These are phyloP conservation scores for Progne subis DNA, from an alignment of 2,113 vertebrate species.

Conservation along the genomic window DNA sequence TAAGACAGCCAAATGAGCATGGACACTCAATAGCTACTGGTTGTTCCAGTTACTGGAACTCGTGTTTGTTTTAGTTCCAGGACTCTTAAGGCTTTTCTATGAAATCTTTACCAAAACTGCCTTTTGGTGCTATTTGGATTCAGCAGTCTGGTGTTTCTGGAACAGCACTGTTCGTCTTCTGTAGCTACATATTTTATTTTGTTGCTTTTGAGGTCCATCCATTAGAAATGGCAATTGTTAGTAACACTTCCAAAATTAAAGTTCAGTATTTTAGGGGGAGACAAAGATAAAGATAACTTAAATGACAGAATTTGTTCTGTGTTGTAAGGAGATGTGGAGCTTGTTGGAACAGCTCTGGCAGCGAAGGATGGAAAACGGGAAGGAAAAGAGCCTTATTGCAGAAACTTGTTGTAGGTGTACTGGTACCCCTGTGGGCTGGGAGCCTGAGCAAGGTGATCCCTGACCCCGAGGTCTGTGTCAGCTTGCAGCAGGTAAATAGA, in stretches of 20 bases:
- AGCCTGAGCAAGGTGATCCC: not conserved
- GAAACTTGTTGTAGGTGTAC: not conserved
- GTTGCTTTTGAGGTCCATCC: not conserved
- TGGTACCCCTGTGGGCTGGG: not conserved
- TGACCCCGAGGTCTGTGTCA: not conserved
- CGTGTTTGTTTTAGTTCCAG: not conserved
- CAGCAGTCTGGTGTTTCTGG: not conserved
- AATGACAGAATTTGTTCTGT: not conserved
- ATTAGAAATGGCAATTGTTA: not conserved
- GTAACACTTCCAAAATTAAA: not conserved
- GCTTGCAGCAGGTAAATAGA: not conserved
- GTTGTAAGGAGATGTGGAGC: not conserved
- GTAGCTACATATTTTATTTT: not conserved
- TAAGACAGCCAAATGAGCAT: not conserved
- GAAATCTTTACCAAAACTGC: not conserved
- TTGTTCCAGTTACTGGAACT: not conserved
- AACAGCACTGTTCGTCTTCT: not conserved
- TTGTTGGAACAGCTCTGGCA: not conserved
- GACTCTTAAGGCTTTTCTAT: not conserved
- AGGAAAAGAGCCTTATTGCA: not conserved
- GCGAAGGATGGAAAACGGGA: not conserved
- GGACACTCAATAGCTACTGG: not conserved
- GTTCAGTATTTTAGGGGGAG: not conserved
- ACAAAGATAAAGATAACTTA: not conserved
- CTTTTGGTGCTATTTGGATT: not conserved